Base-by-base conservation (phyloP, 2,113 vertebrate genomes). In the Pleuronectes platessa region DNA sequence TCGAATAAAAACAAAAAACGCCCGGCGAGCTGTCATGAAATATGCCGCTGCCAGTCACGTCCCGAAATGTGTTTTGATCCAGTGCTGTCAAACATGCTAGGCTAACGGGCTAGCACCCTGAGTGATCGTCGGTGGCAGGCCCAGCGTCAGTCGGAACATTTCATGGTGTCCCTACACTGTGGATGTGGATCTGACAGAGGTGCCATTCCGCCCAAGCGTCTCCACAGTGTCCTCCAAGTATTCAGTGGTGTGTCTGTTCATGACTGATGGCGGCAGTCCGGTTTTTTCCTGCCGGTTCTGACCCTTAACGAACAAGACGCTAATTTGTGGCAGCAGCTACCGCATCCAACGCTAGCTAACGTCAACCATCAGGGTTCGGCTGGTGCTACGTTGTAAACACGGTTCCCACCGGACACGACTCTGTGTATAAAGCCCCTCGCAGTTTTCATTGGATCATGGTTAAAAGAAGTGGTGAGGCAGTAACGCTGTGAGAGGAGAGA, bases 51-150 rank as follows among this genome's bases (percentile, higher is more conserved):
- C 13, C 61, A 60, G 59, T 74, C 53, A 53, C 63, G 78, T 86
- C 64, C 63, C 47, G 68, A 60, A 70, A 84, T 70, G 74, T 83
- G 82, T 81, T 87, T 81, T 71, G 75, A 76, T 23, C 45, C 79
- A 51, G 83, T 77, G 70, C 86, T 88, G 87, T 89, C 89, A 92
- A 86, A 91, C 74, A 75, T 64, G 90, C 90, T 92, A 89, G 55
- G 83, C 82, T 89, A 90, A 26, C 37, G n/a, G 20, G 68, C 84
- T 89, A 82, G 65, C 56, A 31, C 3, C 20, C 26, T 66, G 56
- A 84, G 74, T 81, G 78, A 66, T 76, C 71, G 80, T 68, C 79
- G 45, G 54, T 42, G 74, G 68, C 76, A 88, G 92, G 92, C 90
- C 91, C 76, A 53, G 65, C 80, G 56, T 79, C 71, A 64, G 1